Conservation (phyloP, 2,888 invertebrate species). For the Nymphalis urticae region DNA sequence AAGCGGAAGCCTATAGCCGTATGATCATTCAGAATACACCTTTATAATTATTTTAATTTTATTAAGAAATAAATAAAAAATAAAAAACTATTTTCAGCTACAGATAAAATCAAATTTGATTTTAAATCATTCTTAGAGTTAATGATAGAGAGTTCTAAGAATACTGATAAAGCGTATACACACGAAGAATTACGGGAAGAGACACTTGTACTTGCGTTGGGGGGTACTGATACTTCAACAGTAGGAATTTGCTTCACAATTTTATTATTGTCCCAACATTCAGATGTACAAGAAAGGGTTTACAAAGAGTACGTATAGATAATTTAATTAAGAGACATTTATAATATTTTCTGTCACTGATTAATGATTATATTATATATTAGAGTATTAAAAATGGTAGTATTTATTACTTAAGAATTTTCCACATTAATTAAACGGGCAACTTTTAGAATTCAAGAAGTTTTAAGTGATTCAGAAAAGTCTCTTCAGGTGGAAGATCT, state of each 20-base stretch:
- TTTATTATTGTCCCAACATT: slow-evolving; percentile 50
- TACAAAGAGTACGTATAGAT: slow-evolving; percentile 51
- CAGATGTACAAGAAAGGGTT: slow-evolving; percentile 53
- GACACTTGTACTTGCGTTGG: slow-evolving; percentile 48
- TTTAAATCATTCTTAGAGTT: slow-evolving; percentile 49
- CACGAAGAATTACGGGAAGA: slow-evolving; percentile 54
- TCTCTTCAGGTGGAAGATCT: slow-evolving; percentile 43
- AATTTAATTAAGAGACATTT: neutral
- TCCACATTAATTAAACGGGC: neutral
- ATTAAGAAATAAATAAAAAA: too few species aligned
- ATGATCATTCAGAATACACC: neutral
- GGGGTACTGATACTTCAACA: slow-evolving; percentile 59
- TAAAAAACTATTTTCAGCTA: too few species aligned
- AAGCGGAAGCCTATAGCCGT: neutral
- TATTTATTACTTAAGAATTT: neutral
- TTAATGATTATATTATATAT: too few species aligned
- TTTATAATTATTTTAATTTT: too few species aligned
- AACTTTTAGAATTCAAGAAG: slow-evolving; percentile 42
- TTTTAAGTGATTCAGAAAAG: slow-evolving; percentile 45
- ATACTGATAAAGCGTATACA: slow-evolving; percentile 39
- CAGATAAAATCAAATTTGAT: neutral
- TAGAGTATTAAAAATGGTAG: too few species aligned
- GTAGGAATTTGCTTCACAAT: slow-evolving; percentile 49
- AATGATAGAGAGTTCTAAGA: slow-evolving; percentile 45
- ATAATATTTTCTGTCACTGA: neutral